These are phyloP conservation scores for Mimas tiliae DNA, from an alignment of 2,888 invertebrate species.

Conservation along the genomic window DNA sequence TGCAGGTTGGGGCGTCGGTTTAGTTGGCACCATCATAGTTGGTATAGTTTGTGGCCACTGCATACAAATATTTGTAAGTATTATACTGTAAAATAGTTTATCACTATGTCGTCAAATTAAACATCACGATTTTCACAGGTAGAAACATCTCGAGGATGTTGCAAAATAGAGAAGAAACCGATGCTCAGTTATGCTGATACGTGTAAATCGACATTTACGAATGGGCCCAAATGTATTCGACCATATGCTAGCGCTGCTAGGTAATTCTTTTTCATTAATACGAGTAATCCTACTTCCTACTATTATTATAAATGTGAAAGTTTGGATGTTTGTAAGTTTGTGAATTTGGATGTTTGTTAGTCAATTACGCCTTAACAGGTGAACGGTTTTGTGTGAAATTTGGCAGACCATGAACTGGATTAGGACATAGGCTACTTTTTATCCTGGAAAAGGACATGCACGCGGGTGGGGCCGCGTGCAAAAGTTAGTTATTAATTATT, in stretches of 20 bases:
- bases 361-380: too few species aligned
- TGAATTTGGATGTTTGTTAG: too few species aligned
- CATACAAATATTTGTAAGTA: conserved; percentile 74
- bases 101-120: conserved; percentile 9
- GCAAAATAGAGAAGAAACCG: conserved; percentile 76
- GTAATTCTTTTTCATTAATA: conserved; percentile 65
- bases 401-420: too few species aligned
- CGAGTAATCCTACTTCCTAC: too few species aligned
- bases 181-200: conserved; percentile 86
- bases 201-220: conserved; percentile 84
- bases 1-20: conserved; percentile 87
- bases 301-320: too few species aligned
- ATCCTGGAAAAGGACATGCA: too few species aligned
- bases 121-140: conserved; percentile 57
- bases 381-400: too few species aligned
- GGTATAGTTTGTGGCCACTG: conserved; percentile 78
- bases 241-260: conserved; percentile 78
- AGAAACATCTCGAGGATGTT: conserved; percentile 72
- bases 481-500: too few species aligned
- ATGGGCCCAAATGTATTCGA: conserved; percentile 81
- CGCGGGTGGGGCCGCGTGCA: too few species aligned
- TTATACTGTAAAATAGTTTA: conserved; percentile 18
- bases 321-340: too few species aligned
- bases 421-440: too few species aligned
- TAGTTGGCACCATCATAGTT: conserved; percentile 78